Evolutionary conservation across 2,888 invertebrate genomes (phyloP), one percentile per base, ranked within the genome.

Genomic region (Chloroclysta siterata): DNA sequence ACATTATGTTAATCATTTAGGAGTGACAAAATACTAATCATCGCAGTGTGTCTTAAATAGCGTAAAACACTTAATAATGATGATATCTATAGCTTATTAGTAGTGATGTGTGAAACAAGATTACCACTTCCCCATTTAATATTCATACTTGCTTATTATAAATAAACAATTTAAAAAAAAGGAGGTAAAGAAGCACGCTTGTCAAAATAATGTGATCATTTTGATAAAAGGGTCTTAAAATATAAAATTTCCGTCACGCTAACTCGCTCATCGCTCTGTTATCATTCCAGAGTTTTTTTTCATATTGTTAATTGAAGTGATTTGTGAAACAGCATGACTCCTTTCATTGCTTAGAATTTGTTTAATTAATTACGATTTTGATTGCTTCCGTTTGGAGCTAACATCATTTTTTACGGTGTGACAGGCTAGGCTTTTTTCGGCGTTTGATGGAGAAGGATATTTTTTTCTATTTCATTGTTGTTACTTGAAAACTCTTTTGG

Each of bases 251-350:
- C 78, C 84, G 87, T 84, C 89, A 88, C 86, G 87, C 60, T 53
- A 53, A 28, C 41, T 56, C 51, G 72, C 77, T 79, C 75, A 78
- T 74, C 84, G 76, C n/a, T n/a, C n/a, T n/a, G 88, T 87, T 88
- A 90, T 89, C 85, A 87, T 85, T 82, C 82, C 75, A 77, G 84
- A 87, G 10, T 10, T 87, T 91, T 92, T 93, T 92, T 93, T 92
- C 90, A 93, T 92, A 90, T 90, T 82, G 89, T 90, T 93, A 92
- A 93, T 92, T 93, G 92, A 89, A 91, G 90, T 90, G 91, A 93
- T 93, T 93, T 93, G 93, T 93, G 90, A 91, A 92, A 91, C 93
- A 93, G 93, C 93, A 88, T 85, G 92, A 90, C 89, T 90, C 89
- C 91, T 92, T 93, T 93, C 93, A 86, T 89, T 90, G 91, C 92